These are phyloP conservation scores for Spisula solida DNA, from an alignment of 2,888 invertebrate species.

Conservation along the genomic window DNA sequence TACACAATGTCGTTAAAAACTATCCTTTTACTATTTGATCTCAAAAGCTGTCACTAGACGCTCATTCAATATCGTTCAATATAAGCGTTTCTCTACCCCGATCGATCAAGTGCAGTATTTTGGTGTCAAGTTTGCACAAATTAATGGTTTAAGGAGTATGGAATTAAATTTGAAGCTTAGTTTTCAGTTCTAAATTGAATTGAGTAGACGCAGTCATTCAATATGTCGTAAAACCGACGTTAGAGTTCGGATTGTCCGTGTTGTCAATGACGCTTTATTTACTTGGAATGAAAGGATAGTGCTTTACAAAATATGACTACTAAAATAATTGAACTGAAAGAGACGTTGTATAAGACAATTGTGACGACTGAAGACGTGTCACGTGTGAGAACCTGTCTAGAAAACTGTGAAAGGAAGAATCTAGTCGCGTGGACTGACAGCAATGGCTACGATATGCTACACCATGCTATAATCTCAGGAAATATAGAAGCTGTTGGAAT, in stretches of 20 bases:
- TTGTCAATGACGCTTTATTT: slow-evolving; percentile 35
- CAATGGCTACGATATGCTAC: slow-evolving; percentile 79
- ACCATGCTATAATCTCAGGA: slow-evolving; percentile 81
- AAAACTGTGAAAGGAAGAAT: slow-evolving; percentile 64
- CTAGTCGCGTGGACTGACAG: slow-evolving; percentile 74
- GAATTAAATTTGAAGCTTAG: background rate
- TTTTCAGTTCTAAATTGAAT: background rate
- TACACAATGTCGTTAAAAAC: background rate
- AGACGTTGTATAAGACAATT: slow-evolving; percentile 53
- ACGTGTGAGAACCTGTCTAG: slow-evolving; percentile 60
- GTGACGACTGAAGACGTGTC: slow-evolving; percentile 62
- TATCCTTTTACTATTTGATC: background rate
- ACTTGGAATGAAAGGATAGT: slow-evolving; percentile 27
- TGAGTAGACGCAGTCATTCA: background rate
- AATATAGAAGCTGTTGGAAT: slow-evolving; percentile 79
- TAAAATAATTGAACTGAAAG: slow-evolving; percentile 50
- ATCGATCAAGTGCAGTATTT: background rate
- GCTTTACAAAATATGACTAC: slow-evolving; percentile 11
- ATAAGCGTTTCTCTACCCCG: background rate
- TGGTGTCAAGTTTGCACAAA: background rate
- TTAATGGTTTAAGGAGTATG: background rate
- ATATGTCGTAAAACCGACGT: background rate
- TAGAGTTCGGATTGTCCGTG: background rate
- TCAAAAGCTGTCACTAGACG: background rate
- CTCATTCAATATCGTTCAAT: background rate